A percentile compares a stretch with the other conserved stretches of the same genome.
These are phyloP conservation scores for Magallana angulata DNA, from an alignment of 1,140 invertebrate species.

Conservation along the genomic window DNA sequence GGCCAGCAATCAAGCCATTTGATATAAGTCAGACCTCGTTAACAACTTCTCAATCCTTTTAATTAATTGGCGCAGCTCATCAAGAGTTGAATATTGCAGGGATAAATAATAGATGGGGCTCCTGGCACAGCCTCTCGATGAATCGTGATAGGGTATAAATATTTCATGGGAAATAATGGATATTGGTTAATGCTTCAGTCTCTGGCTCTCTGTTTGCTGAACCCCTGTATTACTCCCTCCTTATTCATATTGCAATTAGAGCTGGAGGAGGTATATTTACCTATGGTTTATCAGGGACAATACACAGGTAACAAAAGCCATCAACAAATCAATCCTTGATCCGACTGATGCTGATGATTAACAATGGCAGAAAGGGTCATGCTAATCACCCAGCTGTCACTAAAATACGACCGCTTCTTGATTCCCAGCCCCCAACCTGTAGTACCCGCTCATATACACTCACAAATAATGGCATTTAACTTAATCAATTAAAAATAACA, in stretches of 20 bases:
- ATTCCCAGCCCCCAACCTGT: neutral
- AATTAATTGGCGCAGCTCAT: slow-evolving; percentile 33
- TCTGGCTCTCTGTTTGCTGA: neutral
- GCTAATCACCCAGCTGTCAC: slow-evolving; percentile 28
- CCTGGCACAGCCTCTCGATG: neutral
- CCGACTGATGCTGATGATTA: neutral
- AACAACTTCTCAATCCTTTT: slow-evolving; percentile 34
- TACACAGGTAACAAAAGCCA: slow-evolving; percentile 10
- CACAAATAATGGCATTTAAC: neutral
- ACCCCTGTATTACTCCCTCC: neutral
- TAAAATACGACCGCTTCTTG: neutral
- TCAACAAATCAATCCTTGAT: neutral
- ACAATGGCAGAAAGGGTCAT: slow-evolving; percentile 14
- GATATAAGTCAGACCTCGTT: neutral
- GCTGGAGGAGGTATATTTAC: slow-evolving; percentile 33
- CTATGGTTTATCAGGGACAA: slow-evolving; percentile 6
- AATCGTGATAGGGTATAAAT: slow-evolving; percentile 7
- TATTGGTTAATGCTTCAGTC: neutral
- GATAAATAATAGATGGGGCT: slow-evolving; percentile 14
- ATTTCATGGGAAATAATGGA: slow-evolving; percentile 31
- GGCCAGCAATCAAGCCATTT: neutral
- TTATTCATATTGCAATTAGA: slow-evolving; percentile 20
- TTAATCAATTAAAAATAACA: slow-evolving; percentile 1
- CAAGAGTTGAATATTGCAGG: slow-evolving; percentile 24
- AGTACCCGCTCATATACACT: neutral